Base-by-base conservation (phyloP, 1,140 invertebrate genomes). In the Gryllus bimaculatus region DNA sequence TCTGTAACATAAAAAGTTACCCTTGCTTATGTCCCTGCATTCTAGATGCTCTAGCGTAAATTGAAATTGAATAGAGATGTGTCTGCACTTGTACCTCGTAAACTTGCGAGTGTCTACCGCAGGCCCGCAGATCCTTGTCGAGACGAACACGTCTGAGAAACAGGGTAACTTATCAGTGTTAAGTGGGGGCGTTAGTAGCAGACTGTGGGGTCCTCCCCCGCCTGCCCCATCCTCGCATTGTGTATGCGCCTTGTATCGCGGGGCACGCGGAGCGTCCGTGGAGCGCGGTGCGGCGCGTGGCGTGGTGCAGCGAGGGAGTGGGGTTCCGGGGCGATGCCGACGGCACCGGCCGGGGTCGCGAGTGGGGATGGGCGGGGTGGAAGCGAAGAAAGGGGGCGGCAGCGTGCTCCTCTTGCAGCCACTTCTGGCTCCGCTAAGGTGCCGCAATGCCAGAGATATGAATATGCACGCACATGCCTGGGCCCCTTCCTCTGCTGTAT, bases 31-130 rank as follows among this genome's bases (percentile, higher is more conserved):
- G 54, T 66, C 54, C 54, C 18, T 66, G 54, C 54, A 66, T 66
- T 66, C 10, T 66, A 66, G 54, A 66, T 66, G 54, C 54, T 66
- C 54, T 13, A 66, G 54, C 18, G 54, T 66, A 66, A 66, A 66
- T 66, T 66, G 54, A 66, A 66, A 66, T 66, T 66, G 54, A 66
- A 66, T 66, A 66, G 54, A 66, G 18, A 66, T 66, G 54, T 66
- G 54, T 66, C 54, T 66, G 54, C 54, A 66, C 54, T 66, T 66
- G 54, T 66, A 66, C 54, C 54, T 66, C 54, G 7, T 66, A 66
- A 66, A 66, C 54, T 66, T 66, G 54, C 54, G 54, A 1, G 54
- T 18, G 54, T 66, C 54, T 66, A 10, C 54, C 54, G 54, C 54
- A 66, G 54, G 18, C 54, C 54, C 54, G 54, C 54, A 66, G 54